phyloP scores from a whole-genome alignment of 2,797 vertebrate genomes.

The Chelidonichthys spinosus region DNA sequence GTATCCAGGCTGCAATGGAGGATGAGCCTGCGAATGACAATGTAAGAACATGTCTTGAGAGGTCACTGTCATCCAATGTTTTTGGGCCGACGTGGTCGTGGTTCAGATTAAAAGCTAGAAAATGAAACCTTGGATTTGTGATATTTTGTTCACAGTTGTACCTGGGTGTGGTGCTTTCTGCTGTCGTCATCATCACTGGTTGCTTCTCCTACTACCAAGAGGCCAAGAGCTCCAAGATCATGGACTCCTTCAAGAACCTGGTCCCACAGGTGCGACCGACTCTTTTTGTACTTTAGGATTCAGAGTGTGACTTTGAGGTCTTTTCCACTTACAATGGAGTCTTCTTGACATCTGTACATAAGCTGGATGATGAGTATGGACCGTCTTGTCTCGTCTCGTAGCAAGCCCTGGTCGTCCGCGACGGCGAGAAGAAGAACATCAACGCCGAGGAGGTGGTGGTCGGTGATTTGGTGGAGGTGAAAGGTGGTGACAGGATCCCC shows the following conservation, averaged over 20 bases:
- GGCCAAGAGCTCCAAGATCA: slow-evolving; percentile 97
- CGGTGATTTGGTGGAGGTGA: slow-evolving; percentile 93
- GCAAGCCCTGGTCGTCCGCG: slow-evolving; percentile 94
- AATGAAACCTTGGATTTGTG: too few species aligned
- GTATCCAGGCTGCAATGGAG: slow-evolving; percentile 89
- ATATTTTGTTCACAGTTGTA: slow-evolving; percentile 84
- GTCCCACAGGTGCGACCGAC: slow-evolving; percentile 90
- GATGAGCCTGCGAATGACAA: slow-evolving; percentile 93
- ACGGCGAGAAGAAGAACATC: slow-evolving; percentile 91
- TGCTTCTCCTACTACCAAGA: slow-evolving; percentile 99
- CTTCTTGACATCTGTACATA: too few species aligned
- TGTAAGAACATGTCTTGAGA: slow-evolving; percentile 76
- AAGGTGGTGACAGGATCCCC: slow-evolving; percentile 93
- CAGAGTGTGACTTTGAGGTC: slow-evolving; percentile 30
- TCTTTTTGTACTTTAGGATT: background rate
- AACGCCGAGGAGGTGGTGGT: slow-evolving; percentile 92
- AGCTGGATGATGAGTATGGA: too few species aligned
- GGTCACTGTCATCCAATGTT: too few species aligned
- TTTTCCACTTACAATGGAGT: background rate
- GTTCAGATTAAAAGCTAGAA: too few species aligned
- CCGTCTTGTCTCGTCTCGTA: slow-evolving; percentile 48
- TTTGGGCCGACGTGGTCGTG: too few species aligned
- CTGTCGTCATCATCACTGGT: slow-evolving; percentile 97
- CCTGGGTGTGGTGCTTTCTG: slow-evolving; percentile 92
- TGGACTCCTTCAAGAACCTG: slow-evolving; percentile 98